Percentiles rank a stretch among this genome's conserved stretches.
Conservation (phyloP, 1,140 invertebrate species). For the Lanistes nyassanus region DNA sequence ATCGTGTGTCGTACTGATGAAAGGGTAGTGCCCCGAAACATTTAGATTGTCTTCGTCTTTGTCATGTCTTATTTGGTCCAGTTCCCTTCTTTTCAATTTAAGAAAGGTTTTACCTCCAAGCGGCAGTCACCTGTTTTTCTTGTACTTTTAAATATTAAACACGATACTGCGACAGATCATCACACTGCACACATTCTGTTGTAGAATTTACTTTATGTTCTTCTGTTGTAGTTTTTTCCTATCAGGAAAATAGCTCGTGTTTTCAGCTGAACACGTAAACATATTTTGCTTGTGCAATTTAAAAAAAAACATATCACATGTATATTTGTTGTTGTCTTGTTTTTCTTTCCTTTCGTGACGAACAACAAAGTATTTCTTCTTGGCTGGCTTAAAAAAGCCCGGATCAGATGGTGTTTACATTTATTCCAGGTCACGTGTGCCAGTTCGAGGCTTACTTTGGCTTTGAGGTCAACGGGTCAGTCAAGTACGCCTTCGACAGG, state of each 20-base stretch:
- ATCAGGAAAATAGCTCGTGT: too few species aligned
- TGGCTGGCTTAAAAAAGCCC: background rate
- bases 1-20: too few species aligned
- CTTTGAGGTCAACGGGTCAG: conserved; percentile 17
- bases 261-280: too few species aligned
- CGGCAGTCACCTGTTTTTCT: too few species aligned
- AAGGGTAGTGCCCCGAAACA: too few species aligned
- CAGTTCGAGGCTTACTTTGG: conserved; percentile 24
- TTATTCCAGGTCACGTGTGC: conserved; percentile 3
- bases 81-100: too few species aligned
- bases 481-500: background rate
- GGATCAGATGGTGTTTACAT: background rate
- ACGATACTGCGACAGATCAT: background rate
- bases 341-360: background rate
- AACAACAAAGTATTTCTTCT: background rate
- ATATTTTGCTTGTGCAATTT: too few species aligned
- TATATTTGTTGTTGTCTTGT: background rate
- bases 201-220: background rate
- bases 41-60: too few species aligned
- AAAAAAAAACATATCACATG: too few species aligned
- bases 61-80: too few species aligned
- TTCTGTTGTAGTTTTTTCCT: too few species aligned
- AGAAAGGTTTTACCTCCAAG: too few species aligned
- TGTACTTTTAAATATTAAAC: background rate
- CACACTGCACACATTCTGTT: background rate